Base-by-base conservation (phyloP, 2,113 vertebrate genomes). In the Macquaria ambigua region DNA sequence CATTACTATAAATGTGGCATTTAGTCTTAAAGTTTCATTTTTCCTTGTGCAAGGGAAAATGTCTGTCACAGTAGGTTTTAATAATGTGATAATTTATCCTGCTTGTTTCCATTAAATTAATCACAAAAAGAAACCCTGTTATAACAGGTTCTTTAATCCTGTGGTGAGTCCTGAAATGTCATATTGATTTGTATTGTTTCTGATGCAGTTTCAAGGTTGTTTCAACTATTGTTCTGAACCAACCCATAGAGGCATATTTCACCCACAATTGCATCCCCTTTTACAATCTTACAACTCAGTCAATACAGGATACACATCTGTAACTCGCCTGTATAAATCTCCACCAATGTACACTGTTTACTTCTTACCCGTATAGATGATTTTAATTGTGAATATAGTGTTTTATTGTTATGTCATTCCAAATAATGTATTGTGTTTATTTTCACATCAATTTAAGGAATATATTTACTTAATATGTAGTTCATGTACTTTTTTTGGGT, bases 1-100 rank as follows among this genome's bases (percentile, higher is more conserved):
- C 34, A 88, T 76, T 34, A 34, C 34, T 34, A 5, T 83, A 88
- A 71, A 82, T 86, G 39, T 85, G 72, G 12, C 75, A 82, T 88
- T 88, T 81, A 74, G 64, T 39, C 63, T 76, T 62, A 48, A 72
- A 37, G 23, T 69, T 8, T 2, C 25, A n/a, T 68, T 64, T 28
- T 72, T 63, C 25, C 76, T 50, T 11, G 28, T 61, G 39, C n/a
- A 16, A 37, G 11, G 28, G 21, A 39, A 74, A 66, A 81, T 41
- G 25, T 61, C 12, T 68, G 10, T 43, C 2, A 7, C 15, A 71
- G 11, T 2, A 46, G 16, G 66, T 56, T 21, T 74, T 55, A 31
- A 2, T 25, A 39, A 31, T 67, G 39, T 74, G 23, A 75, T 67
- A 14, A 91, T 77, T 79, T 34, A 34, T 1, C 34, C 34, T 10